Conservation (phyloP, 1,140 invertebrate genomes). For the Trissolcus basalis region DNA sequence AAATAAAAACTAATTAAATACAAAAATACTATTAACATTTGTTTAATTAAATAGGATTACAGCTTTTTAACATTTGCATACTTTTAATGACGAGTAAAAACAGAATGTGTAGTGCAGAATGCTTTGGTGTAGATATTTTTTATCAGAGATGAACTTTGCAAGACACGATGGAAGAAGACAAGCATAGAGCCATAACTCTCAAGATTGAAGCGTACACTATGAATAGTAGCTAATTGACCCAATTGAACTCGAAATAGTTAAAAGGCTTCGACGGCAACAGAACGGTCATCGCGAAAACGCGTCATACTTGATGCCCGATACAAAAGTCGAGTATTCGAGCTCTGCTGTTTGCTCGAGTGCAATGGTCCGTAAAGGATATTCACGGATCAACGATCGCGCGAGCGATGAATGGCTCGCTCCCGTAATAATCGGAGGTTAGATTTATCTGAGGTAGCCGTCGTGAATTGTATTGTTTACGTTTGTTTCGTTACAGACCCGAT, state of each 20-base stretch:
- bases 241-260: conserved; percentile 60
- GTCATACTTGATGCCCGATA: conserved; percentile 41
- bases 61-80: too few species aligned
- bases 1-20: too few species aligned
- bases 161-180: conserved; percentile 21
- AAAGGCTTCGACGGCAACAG: conserved; percentile 29
- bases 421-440: conserved; percentile 38
- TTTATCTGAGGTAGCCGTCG: conserved; percentile 42
- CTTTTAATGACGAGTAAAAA: too few species aligned
- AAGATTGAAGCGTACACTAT: conserved; percentile 44
- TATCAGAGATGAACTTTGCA: not conserved
- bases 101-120: too few species aligned
- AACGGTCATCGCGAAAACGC: conserved; percentile 46
- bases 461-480: conserved; percentile 49
- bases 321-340: conserved; percentile 38
- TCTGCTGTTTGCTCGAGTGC: conserved; percentile 23
- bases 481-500: conserved; percentile 33
- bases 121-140: too few species aligned
- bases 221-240: conserved; percentile 67
- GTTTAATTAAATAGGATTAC: too few species aligned
- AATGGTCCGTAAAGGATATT: conserved; percentile 57
- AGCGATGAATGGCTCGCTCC: conserved; percentile 50
- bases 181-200: conserved; percentile 17
- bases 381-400: conserved; percentile 50
- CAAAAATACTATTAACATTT: too few species aligned